Base-by-base conservation (phyloP, 1,140 invertebrate genomes). In the Delia radicum region DNA sequence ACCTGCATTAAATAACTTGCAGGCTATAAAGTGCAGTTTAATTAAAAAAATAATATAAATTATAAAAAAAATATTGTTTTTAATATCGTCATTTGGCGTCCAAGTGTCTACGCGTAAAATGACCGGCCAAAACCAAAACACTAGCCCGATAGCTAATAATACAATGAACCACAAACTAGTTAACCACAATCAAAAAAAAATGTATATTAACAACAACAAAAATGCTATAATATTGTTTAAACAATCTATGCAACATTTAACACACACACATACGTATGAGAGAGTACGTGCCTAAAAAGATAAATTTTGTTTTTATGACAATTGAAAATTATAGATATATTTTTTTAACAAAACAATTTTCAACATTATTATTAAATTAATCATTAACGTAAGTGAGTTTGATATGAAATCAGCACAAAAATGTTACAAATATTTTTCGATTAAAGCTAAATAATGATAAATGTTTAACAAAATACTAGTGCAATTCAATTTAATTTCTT, bases 1-100 rank as follows among this genome's bases (percentile, higher is more conserved):
- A 67, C 63, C 63, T 67, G 63, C 63, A 67, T 67, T 67, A 67
- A 67, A 67, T 67, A 31, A 67, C 63, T 29, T 27, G n/a, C 27
- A 67, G 63, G 31, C 28, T 29, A 18, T 33, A n/a, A 67, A n/a
- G n/a, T n/a, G 29, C 63, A 31, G 12, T 31, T 67, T 67, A 67
- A 67, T 67, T 29, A 67, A 67, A 31, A n/a, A 18, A 15, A 15
- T 4, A 42, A 42, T 1, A 3, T 31, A 26, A 13, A 67, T 31
- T 67, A 29, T 33, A 15, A 67, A 21, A 31, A 31, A 21, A 21
- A 6, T 21, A 62, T 62, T 67, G 63, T 31, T 13, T 67, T 67
- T 67, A n/a, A 28, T 55, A 55, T 55, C 48, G 48, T 24, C 18
- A 21, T 10, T 55, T 55, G 48, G 48, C 48, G 48, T 55, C 48